These are phyloP conservation scores for Hestina assimilis DNA, from an alignment of 1,140 invertebrate genomes.

Conservation along the genomic window DNA sequence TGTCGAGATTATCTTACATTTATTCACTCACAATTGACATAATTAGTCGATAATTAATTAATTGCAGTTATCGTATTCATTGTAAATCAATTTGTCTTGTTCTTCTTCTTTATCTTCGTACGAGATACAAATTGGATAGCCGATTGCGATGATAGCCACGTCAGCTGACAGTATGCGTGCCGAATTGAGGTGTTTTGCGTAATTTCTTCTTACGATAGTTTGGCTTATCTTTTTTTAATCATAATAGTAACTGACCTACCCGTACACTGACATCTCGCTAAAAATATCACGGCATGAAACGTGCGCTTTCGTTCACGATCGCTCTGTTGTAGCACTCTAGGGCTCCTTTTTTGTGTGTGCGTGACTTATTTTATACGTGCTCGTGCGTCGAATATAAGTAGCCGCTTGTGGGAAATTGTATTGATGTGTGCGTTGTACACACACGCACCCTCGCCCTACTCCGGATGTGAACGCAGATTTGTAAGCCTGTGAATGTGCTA, in stretches of 20 bases:
- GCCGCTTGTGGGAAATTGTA: constrained; percentile 45
- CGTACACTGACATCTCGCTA: constrained; percentile 60
- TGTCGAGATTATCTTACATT: constrained; percentile 24
- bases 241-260: constrained; percentile 71
- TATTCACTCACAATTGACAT: constrained; percentile 1
- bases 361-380: constrained; percentile 32
- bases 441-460: constrained; percentile 57
- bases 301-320: constrained; percentile 64
- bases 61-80: too few species aligned
- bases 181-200: constrained; percentile 29
- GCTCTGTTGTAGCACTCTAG: constrained; percentile 31
- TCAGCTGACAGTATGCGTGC: constrained; percentile 15
- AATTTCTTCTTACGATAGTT: constrained; percentile 42
- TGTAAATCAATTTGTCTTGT: not conserved
- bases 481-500: constrained; percentile 68
- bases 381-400: constrained; percentile 37
- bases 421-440: constrained; percentile 40
- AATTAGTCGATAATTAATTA: not conserved
- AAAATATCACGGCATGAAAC: constrained; percentile 57
- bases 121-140: not conserved
- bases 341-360: constrained; percentile 20
- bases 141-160: constrained; percentile 1
- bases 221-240: constrained; percentile 63
- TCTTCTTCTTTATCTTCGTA: not conserved
- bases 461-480: constrained; percentile 74